Base-by-base conservation (phyloP, 1,140 invertebrate species). In the Eriocheir sinensis region DNA sequence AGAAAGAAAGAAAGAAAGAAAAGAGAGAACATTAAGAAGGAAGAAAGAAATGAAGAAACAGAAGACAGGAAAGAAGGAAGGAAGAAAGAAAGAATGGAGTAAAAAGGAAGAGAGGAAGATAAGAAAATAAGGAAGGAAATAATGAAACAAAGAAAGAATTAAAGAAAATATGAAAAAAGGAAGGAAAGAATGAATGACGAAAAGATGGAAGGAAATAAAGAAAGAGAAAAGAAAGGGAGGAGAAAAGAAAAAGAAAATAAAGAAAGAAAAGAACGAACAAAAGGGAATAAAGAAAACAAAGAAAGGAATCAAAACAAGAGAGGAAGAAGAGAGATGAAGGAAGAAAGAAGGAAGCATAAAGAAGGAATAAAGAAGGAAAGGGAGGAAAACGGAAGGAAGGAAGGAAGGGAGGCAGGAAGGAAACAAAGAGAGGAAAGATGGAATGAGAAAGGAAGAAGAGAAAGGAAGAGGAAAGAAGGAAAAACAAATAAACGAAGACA, bases 211-310 rank as follows among this genome's bases (percentile, higher is more conserved):
- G 12, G 48, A 53, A 9, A 12, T 0, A 83, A 12, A 83, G 81
- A 83, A n/a, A 83, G 81, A 83, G 81, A 38, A n/a, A 38, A n/a
- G 30, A n/a, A 81, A n/a, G 30, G 80, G 30, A n/a, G 30, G 80
- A 81, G 80, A 81, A n/a, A 81, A n/a, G 30, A n/a, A 81, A n/a
- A 81, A n/a, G 30, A n/a, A 81, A n/a, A 81, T 15, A 81, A n/a
- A 81, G 80, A 81, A n/a, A 81, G 80, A 81, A n/a, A 81, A n/a
- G 60, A 72, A 72, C 12, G 12, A 15, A 72, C 12, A 72, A n/a
- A n/a, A 72, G n/a, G 12, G n/a, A n/a, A n/a, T 72, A n/a, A 72
- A n/a, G n/a, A 72, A 72, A 15, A 72, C 60, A 72, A 15, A 72
- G 60, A 72, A n/a, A 72, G 60, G 60, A 72, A n/a, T 9, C 8